These are phyloP conservation scores for Cephus spinipes DNA, from an alignment of 2,888 invertebrate species.

Conservation along the genomic window DNA sequence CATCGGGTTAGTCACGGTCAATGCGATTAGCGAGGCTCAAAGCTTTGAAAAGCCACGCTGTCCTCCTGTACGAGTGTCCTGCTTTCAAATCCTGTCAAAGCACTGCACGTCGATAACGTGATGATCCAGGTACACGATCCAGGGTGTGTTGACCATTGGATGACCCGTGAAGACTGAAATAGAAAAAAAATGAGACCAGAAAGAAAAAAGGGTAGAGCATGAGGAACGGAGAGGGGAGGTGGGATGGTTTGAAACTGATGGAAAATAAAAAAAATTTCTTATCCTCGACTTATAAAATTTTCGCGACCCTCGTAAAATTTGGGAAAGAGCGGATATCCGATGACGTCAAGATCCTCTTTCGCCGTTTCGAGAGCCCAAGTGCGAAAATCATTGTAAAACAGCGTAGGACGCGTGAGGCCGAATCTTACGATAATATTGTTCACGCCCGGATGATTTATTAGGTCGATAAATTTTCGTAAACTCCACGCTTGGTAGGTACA, in stretches of 20 bases:
- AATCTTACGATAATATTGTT: neutral
- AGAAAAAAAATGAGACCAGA: too few relatives aligned
- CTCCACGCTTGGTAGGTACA: neutral
- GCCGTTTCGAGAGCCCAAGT: neutral
- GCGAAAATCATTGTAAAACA: neutral
- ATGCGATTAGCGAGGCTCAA: neutral
- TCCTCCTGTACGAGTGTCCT: neutral
- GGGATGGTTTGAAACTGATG: neutral
- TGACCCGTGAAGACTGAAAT: too few relatives aligned
- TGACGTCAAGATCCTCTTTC: neutral
- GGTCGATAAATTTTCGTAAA: neutral
- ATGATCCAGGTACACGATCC: too few relatives aligned
- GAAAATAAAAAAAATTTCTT: neutral
- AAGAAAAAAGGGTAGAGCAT: neutral
- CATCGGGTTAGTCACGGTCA: neutral
- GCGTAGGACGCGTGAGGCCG: neutral
- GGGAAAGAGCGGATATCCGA: neutral
- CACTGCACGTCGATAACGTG: neutral
- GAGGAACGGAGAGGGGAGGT: neutral
- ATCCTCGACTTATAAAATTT: too few relatives aligned
- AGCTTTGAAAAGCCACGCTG: neutral
- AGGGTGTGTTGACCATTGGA: neutral
- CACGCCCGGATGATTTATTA: neutral
- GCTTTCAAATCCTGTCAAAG: neutral
- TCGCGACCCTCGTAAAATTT: neutral